Percentiles rank a stretch among this genome's conserved stretches.
Conservation (phyloP, 2,888 invertebrate genomes). For the Hirtodrosophila cameraria region DNA sequence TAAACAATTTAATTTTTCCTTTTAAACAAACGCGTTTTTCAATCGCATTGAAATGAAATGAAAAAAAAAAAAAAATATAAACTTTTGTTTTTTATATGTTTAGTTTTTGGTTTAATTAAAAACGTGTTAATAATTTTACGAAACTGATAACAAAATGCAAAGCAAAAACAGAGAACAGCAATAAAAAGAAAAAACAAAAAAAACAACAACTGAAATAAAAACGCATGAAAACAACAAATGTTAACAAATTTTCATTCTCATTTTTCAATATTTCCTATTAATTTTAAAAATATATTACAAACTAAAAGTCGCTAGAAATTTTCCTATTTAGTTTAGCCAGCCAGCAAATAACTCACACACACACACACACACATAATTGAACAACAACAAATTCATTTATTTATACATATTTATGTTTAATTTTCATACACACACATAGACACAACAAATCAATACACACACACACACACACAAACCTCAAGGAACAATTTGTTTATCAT, state of each 20-base stretch:
- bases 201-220: slow-evolving; percentile 19
- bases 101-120: slow-evolving; percentile 65
- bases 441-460: slow-evolving; percentile 40
- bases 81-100: slow-evolving; percentile 67
- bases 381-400: slow-evolving; percentile 69
- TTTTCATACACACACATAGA: slow-evolving; percentile 38
- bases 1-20: slow-evolving; percentile 80
- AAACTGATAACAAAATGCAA: slow-evolving; percentile 49
- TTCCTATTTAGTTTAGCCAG: slow-evolving; percentile 69
- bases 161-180: slow-evolving; percentile 60
- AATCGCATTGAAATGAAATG: slow-evolving; percentile 45
- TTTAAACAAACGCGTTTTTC: slow-evolving; percentile 26
- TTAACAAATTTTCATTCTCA: slow-evolving; percentile 57
- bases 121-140: slow-evolving; percentile 60
- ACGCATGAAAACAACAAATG: slow-evolving; percentile 21
- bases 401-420: slow-evolving; percentile 55
- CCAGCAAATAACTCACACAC: slow-evolving; percentile 30
- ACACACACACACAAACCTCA: slow-evolving; percentile 53
- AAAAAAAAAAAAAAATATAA: slow-evolving; percentile 30
- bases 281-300: slow-evolving; percentile 57
- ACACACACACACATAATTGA: slow-evolving; percentile 48
- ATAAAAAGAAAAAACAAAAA: slow-evolving; percentile 25
- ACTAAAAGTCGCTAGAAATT: slow-evolving; percentile 53
- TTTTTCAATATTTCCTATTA: slow-evolving; percentile 72
- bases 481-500: slow-evolving; percentile 47